Evolutionary conservation across 2,888 invertebrate genomes (phyloP).

Genomic region (Eupithecia subumbrata): DNA sequence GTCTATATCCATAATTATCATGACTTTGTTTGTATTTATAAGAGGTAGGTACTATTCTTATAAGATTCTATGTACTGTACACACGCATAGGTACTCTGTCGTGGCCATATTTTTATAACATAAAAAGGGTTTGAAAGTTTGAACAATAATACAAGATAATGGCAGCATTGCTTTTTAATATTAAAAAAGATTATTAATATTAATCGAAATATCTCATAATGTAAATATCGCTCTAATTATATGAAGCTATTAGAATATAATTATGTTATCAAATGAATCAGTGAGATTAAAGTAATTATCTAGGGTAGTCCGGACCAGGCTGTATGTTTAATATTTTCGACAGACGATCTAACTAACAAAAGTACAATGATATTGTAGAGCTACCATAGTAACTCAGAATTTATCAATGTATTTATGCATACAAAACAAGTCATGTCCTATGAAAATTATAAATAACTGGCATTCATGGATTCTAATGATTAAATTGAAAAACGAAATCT

Average conservation of each 20-base stretch:
- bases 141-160: constrained; percentile 44
- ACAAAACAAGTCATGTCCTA: neutral
- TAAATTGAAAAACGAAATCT: neutral
- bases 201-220: constrained; percentile 63
- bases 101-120: constrained; percentile 35
- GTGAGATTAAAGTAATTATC: constrained; percentile 80
- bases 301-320: constrained; percentile 55
- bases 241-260: constrained; percentile 73
- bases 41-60: neutral
- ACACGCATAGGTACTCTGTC: constrained; percentile 19
- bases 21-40: neutral
- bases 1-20: neutral
- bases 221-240: constrained; percentile 77
- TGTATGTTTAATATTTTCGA: constrained; percentile 71
- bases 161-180: constrained; percentile 58
- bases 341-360: neutral
- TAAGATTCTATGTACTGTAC: neutral
- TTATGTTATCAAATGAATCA: constrained; percentile 78
- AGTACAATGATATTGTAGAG: neutral
- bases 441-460: neutral
- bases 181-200: constrained; percentile 29
- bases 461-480: neutral
- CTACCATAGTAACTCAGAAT: neutral
- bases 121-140: constrained; percentile 34
- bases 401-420: neutral